Percentiles rank a stretch among this genome's conserved stretches.
phyloP scores from a whole-genome alignment of 2,797 vertebrate genomes.

The Anguilla anguilla region DNA sequence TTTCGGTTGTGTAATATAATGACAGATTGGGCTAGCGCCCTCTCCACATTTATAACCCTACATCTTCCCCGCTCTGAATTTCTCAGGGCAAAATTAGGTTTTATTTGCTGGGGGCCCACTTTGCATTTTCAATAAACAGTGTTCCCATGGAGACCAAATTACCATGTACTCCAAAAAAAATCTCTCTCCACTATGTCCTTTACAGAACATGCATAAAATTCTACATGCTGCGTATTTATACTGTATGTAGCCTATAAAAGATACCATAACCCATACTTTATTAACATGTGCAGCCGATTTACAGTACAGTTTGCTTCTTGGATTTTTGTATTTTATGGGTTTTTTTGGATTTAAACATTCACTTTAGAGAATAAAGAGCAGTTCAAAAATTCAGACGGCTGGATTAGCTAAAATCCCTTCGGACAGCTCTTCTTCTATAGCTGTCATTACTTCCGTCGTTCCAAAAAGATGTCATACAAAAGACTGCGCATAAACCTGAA shows the following conservation, averaged over 20 bases:
- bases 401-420: background rate
- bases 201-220: background rate
- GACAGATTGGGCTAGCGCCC: constrained; percentile 49
- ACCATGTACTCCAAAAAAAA: background rate
- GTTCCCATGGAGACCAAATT: background rate
- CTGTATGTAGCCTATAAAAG: background rate
- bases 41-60: constrained; percentile 57
- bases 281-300: background rate
- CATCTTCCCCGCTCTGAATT: constrained; percentile 37
- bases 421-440: background rate
- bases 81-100: constrained; percentile 31
- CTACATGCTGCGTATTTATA: background rate
- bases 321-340: background rate
- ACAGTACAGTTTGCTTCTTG: background rate
- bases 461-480: background rate
- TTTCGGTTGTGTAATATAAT: constrained; percentile 58
- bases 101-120: background rate
- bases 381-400: background rate
- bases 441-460: background rate
- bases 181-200: background rate
- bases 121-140: constrained; percentile 13
- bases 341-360: background rate
- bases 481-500: background rate
- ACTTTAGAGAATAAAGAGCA: background rate
- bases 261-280: background rate